Evolutionary conservation across 2,113 vertebrate genomes (phyloP).

Genomic region (Mormyrus iriodes): DNA sequence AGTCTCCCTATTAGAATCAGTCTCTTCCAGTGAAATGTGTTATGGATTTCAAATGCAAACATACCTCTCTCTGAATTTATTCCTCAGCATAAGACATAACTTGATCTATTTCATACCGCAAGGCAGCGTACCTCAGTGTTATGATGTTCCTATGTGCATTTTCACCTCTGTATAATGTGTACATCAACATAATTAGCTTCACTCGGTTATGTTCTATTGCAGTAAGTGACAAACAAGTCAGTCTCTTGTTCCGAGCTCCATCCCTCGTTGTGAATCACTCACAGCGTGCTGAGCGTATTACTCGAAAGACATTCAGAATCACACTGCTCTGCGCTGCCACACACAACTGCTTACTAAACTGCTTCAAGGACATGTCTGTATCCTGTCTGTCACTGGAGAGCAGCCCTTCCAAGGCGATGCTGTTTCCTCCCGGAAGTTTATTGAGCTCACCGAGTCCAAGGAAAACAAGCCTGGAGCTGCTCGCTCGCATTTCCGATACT

Average conservation of each 20-base stretch:
- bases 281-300: slow-evolving; percentile 9
- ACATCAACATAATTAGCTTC: neutral
- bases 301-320: slow-evolving; percentile 35
- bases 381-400: neutral
- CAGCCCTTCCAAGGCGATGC: neutral
- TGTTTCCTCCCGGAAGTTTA: slow-evolving; percentile 32
- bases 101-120: neutral
- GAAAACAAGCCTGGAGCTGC: slow-evolving; percentile 43
- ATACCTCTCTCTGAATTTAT: neutral
- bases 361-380: slow-evolving; percentile 44
- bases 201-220: neutral
- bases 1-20: neutral
- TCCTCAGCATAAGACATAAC: neutral
- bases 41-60: neutral
- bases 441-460: slow-evolving; percentile 43
- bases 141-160: neutral
- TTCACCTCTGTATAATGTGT: slow-evolving; percentile 2
- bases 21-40: neutral
- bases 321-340: slow-evolving; percentile 18
- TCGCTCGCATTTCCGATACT: slow-evolving; percentile 51
- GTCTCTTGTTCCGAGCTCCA: slow-evolving; percentile 12
- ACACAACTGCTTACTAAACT: slow-evolving; percentile 28
- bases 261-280: slow-evolving; percentile 17
- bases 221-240: slow-evolving; percentile 25
- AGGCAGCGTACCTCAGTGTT: neutral